phyloP scores from a whole-genome alignment of 2,888 invertebrate species.

The Torymus auratus region DNA sequence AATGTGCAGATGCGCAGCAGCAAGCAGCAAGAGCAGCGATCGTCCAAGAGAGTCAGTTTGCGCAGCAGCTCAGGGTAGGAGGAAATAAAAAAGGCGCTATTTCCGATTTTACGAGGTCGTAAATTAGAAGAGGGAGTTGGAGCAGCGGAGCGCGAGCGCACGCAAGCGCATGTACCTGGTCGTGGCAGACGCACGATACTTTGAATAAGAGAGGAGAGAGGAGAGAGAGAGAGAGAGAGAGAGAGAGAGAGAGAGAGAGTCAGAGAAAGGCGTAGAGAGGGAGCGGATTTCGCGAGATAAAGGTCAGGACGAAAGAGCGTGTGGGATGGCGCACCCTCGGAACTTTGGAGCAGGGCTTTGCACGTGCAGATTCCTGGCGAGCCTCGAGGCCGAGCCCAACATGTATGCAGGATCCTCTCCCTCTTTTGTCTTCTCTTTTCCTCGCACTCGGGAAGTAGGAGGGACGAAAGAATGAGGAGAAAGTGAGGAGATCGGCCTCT shows the following conservation, averaged over 20 bases:
- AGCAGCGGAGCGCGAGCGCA: background rate
- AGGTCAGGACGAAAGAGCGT: constrained; percentile 34
- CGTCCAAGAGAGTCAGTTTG: background rate
- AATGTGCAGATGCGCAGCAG: background rate
- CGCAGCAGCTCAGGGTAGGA: background rate
- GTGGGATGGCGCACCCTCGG: constrained; percentile 42
- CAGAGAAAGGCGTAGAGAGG: constrained; percentile 30
- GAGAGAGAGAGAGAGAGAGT: constrained; percentile 34
- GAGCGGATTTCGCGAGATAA: constrained; percentile 36
- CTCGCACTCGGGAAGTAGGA: background rate
- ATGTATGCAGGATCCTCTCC: background rate
- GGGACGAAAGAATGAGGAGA: background rate
- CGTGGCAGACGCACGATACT: no score
- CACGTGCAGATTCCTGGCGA: constrained; percentile 55
- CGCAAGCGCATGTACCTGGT: constrained; percentile 8
- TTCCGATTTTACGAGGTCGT: constrained; percentile 60
- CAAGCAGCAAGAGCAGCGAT: background rate
- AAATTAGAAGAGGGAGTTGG: constrained; percentile 55
- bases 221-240: constrained; percentile 36
- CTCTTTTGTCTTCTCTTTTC: constrained; percentile 7
- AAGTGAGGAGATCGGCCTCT: no score
- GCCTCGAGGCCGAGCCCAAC: constrained; percentile 47
- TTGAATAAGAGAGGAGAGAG: constrained; percentile 30
- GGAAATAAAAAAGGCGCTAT: constrained; percentile 38
- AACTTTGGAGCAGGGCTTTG: background rate